Evolutionary conservation across 2,888 invertebrate genomes (phyloP).

Genomic region (Barypeithes pellucidus): DNA sequence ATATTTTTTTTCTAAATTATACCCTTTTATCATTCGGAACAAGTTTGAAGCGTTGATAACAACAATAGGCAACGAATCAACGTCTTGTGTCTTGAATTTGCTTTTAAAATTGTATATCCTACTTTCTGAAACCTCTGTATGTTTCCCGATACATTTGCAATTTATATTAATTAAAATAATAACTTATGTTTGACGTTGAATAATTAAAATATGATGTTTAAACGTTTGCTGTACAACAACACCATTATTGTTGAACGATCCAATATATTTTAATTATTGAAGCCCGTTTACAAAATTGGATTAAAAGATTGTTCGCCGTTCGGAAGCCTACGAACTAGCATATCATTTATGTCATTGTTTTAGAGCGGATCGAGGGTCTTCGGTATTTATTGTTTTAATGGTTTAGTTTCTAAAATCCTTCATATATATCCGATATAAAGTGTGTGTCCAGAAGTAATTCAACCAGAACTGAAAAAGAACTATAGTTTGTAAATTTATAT

Average conservation of each 20-base stretch:
- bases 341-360: not conserved
- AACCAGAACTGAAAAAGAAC: no score
- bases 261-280: conserved; percentile 42
- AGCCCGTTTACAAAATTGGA: conserved; percentile 45
- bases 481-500: not conserved
- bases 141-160: not conserved
- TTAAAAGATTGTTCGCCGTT: conserved; percentile 33
- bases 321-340: not conserved
- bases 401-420: not conserved
- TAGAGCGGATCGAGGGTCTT: not conserved
- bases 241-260: conserved; percentile 33
- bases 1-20: no score
- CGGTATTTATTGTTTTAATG: not conserved
- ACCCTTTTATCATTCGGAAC: no score
- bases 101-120: no score
- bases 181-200: not conserved
- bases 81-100: no score
- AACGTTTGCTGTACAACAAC: not conserved
- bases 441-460: no score
- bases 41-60: no score
- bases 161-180: not conserved
- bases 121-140: not conserved
- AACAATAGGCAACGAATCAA: no score
- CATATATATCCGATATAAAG: no score
- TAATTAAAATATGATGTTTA: not conserved